Evolutionary conservation across 2,797 vertebrate species (phyloP).

Genomic region (Tokudaia muenninki): DNA sequence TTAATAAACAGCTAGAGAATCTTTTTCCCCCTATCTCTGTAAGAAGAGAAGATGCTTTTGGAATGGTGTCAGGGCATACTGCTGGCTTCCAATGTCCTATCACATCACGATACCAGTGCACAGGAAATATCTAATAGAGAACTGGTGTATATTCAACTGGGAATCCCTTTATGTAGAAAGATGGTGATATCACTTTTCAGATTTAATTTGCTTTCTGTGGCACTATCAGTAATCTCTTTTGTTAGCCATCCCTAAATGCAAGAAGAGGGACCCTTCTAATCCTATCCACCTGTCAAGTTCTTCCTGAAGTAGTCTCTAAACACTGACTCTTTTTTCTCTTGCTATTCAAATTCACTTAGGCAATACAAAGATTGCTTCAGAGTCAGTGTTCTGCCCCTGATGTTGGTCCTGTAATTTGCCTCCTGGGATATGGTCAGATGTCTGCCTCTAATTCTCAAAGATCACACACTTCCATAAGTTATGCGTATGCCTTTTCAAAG

Average conservation of each 20-base stretch:
- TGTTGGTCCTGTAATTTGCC: slow-evolving; percentile 76
- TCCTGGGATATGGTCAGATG: slow-evolving; percentile 72
- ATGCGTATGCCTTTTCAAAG: slow-evolving; percentile 71
- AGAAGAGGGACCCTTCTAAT: background rate
- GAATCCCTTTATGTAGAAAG: slow-evolving; percentile 52
- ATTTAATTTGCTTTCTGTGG: slow-evolving; percentile 65
- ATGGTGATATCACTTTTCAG: slow-evolving; percentile 37
- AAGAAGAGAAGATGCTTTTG: slow-evolving; percentile 3
- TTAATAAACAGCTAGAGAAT: background rate
- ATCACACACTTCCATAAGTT: slow-evolving; percentile 64
- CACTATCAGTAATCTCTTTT: slow-evolving; percentile 25
- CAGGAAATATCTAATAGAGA: background rate
- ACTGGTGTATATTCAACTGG: background rate
- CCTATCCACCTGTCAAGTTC: background rate
- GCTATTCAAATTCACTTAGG: slow-evolving; percentile 64
- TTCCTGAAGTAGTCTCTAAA: slow-evolving; percentile 41
- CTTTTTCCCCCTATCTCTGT: background rate
- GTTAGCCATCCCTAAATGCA: background rate
- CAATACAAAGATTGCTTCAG: background rate
- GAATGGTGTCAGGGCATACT: background rate
- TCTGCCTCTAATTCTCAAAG: slow-evolving; percentile 65
- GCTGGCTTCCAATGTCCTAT: background rate
- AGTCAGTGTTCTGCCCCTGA: slow-evolving; percentile 34
- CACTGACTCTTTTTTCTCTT: slow-evolving; percentile 19
- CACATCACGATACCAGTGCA: background rate